Evolutionary conservation across 2,113 vertebrate species (phyloP).

Genomic region (Crotalus horridus): DNA sequence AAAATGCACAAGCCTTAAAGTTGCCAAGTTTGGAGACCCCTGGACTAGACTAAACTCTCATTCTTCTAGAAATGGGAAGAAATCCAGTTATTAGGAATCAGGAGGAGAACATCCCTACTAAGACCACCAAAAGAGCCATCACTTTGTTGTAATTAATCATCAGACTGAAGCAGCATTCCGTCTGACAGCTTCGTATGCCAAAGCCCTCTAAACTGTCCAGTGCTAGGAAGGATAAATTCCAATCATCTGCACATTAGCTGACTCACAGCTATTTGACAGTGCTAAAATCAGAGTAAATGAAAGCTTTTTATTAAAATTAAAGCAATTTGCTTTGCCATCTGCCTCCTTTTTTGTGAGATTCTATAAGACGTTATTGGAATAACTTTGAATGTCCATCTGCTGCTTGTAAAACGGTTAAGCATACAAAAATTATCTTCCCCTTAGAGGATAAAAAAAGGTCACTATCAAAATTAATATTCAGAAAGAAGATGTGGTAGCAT

Average conservation of each 20-base stretch:
- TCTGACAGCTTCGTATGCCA: background rate
- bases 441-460: background rate
- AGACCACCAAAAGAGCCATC: background rate
- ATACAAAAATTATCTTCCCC: slow-evolving; percentile 18
- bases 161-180: background rate
- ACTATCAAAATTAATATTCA: slow-evolving; percentile 18
- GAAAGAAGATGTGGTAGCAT: background rate
- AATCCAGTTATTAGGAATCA: background rate
- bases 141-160: background rate
- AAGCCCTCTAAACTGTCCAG: background rate
- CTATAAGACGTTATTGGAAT: background rate
- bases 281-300: slow-evolving; percentile 32
- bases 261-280: slow-evolving; percentile 31
- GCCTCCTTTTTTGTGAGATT: slow-evolving; percentile 25
- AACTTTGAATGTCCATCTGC: slow-evolving; percentile 4
- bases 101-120: background rate
- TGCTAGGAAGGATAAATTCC: slow-evolving; percentile 1
- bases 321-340: slow-evolving; percentile 43
- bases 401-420: slow-evolving; percentile 5
- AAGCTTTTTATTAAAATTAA: slow-evolving; percentile 46
- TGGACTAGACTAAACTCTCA: background rate
- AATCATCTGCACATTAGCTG: slow-evolving; percentile 37
- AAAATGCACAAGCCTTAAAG: background rate
- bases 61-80: background rate
- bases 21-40: background rate